Conservation (phyloP, 1,140 invertebrate species). For the Drosophila malerkotliana region DNA sequence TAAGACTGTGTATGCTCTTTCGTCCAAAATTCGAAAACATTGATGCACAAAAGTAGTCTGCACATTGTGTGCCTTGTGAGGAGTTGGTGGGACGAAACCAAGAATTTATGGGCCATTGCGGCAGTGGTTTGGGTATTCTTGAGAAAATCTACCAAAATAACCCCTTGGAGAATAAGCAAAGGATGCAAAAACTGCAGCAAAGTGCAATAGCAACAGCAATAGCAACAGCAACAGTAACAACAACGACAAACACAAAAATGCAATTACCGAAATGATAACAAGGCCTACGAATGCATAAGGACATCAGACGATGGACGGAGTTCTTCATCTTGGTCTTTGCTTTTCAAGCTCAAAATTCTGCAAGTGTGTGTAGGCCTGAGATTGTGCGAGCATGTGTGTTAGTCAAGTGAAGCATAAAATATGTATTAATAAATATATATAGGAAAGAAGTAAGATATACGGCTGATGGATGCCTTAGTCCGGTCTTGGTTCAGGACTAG, state of each 20-base stretch:
- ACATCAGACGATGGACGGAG: constrained; percentile 51
- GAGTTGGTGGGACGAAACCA: constrained; percentile 27
- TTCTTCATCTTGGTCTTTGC: constrained; percentile 65
- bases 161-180: constrained; percentile 58
- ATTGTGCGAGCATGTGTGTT: constrained; percentile 16
- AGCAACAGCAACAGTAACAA: constrained; percentile 62
- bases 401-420: constrained; percentile 72
- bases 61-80: constrained; percentile 24
- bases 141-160: constrained; percentile 73
- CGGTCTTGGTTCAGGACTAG: no score
- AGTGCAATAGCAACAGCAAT: constrained; percentile 51
- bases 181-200: constrained; percentile 62
- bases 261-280: constrained; percentile 81
- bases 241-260: constrained; percentile 80
- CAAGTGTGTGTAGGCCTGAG: constrained; percentile 10
- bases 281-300: constrained; percentile 72
- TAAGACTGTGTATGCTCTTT: constrained; percentile 53
- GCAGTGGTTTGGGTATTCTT: constrained; percentile 72
- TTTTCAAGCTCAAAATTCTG: constrained; percentile 64
- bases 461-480: constrained; percentile 10
- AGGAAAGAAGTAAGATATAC: constrained; percentile 17
- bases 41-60: constrained; percentile 32
- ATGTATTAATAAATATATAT: constrained; percentile 66
- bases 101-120: constrained; percentile 59
- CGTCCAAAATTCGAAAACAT: constrained; percentile 54